Base-by-base conservation (phyloP, 2,888 invertebrate species). In the Dione vanillae region DNA sequence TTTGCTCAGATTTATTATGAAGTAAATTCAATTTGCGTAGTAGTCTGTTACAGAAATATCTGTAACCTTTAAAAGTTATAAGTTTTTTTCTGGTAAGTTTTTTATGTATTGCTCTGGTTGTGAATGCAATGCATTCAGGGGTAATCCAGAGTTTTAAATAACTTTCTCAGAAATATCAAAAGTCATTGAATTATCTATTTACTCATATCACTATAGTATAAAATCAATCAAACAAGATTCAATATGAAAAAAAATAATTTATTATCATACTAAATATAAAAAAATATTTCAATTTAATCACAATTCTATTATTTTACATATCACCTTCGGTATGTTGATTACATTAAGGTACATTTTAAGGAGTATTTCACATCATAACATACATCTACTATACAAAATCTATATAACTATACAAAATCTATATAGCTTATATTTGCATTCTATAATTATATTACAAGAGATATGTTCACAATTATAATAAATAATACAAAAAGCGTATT, bases 191-290 rank as follows among this genome's bases (percentile, higher is more conserved):
- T n/a, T n/a, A n/a, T n/a, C n/a, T n/a, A n/a, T n/a, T n/a, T n/a
- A n/a, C n/a, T n/a, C n/a, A n/a, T n/a, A n/a, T n/a, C n/a, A n/a
- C 2, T 27, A 27, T 27, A 27, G 5, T 27, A 3, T 27, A 27
- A 27, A 27, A 27, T 27, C 5, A 70, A 75, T 69, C 72, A 69
- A 67, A 67, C 52, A 66, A 9, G 67, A 65, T 71, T 76, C 77
- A 74, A 76, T 78, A 75, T 75, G 77, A 78, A 78, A 79, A n/a
- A 58, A 77, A 78, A 78, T 78, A 79, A 78, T 80, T 79, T 79
- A 79, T 78, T 79, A 69, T 47, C 72, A 76, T 67, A 69, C 74
- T 77, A 77, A 73, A 75, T 80, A 79, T 77, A 79, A 79, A 79
- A 78, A 75, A 75, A 70, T 75, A 74, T 67, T 67, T 69, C 65